Conservation (phyloP, 2,888 invertebrate species). For the Himalopsyche japonica region DNA sequence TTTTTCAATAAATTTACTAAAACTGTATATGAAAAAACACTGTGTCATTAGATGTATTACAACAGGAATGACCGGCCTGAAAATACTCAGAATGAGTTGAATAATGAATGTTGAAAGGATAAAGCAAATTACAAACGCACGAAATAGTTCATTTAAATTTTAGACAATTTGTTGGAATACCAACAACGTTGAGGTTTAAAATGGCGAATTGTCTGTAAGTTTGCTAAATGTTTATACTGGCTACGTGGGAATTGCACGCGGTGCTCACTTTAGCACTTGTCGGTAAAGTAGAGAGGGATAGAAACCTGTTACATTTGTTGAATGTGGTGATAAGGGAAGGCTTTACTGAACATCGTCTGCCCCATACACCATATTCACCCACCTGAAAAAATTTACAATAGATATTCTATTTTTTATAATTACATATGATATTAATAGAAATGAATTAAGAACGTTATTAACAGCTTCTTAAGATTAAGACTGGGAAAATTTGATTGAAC, state of each 20-base stretch:
- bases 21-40: neutral
- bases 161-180: no score
- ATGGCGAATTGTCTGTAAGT: neutral
- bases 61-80: neutral
- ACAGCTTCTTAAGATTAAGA: no score
- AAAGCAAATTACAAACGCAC: no score
- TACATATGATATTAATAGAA: no score
- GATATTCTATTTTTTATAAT: no score
- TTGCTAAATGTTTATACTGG: neutral
- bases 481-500: no score
- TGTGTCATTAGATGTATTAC: neutral
- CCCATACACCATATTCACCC: neutral
- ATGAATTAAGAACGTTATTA: no score
- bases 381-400: neutral
- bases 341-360: neutral
- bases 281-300: neutral
- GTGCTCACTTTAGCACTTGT: neutral
- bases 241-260: neutral
- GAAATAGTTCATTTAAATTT: no score
- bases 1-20: no score
- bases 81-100: no score
- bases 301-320: neutral
- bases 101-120: neutral
- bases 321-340: neutral
- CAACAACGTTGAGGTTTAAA: no score